Evolutionary conservation across 2,113 vertebrate genomes (phyloP), one percentile per base, ranked within the genome.

Genomic region (Rostratula benghalensis): DNA sequence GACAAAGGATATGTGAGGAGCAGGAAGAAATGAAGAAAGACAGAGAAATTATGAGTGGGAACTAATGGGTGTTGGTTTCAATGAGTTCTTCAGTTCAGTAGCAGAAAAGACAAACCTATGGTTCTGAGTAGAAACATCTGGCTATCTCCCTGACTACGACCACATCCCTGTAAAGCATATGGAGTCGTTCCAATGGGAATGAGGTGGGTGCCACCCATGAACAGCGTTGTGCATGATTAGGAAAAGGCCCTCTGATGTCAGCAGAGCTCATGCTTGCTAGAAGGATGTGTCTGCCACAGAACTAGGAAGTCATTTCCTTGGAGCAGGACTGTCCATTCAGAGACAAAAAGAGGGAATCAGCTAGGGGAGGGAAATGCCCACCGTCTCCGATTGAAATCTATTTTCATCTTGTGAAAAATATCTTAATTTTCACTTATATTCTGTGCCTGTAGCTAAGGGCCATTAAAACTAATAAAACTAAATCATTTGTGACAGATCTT

Each of bases 391-490:
- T 90, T 86, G 89, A 96, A 98, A 98, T 97, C 97, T 97, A 95
- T 98, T 98, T 98, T 97, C 83, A 87, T 92, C 95, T 95, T 15
- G 10, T 98, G 97, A 98, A 98, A 98, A 98, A 98, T 98, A 98
- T 97, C 97, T 98, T 98, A 98, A 98, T 98, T 98, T 98, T 98
- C 98, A 98, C 97, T 98, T 98, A 98, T 97, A 98, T 97, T 96
- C 97, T 89, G 82, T 82, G 97, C 95, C 95, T 78, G 89, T 98
- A 97, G 97, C 97, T 98, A 97, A 98, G 91, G 96, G 97, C 98
- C 97, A 98, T 98, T 98, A 98, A 97, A 98, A 97, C 97, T 97
- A 98, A 98, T 98, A 98, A 98, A 98, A 97, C 96, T 98, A 98
- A 98, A 98, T 98, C 97, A 98, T 97, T 98, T 97, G 98, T 98